phyloP scores from a whole-genome alignment of 2,888 invertebrate species.

The Limenitis arthemis region DNA sequence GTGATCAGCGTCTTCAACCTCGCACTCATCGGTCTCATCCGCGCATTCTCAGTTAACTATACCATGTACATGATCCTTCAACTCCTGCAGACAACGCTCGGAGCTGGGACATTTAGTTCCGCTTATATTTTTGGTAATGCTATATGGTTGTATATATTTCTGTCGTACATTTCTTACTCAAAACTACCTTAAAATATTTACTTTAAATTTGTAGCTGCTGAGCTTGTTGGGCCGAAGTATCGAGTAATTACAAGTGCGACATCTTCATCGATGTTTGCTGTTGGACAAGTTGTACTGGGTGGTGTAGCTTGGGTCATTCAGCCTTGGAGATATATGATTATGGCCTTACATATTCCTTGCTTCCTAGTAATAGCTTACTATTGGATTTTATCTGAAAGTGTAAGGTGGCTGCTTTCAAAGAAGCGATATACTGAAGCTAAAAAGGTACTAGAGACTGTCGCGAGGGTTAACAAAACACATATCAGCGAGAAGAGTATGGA shows the following conservation, averaged over 20 bases:
- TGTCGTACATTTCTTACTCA: too few species aligned
- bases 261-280: slow-evolving; percentile 74
- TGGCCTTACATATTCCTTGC: slow-evolving; percentile 74
- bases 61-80: slow-evolving; percentile 52
- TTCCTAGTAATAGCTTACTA: slow-evolving; percentile 73
- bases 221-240: slow-evolving; percentile 76
- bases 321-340: slow-evolving; percentile 74
- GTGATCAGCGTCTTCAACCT: slow-evolving; percentile 49
- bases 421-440: slow-evolving; percentile 72
- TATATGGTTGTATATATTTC: too few species aligned
- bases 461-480: slow-evolving; percentile 64
- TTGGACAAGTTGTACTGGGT: slow-evolving; percentile 75
- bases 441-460: slow-evolving; percentile 64
- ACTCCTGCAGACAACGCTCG: slow-evolving; percentile 51
- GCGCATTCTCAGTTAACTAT: slow-evolving; percentile 67
- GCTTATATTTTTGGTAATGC: slow-evolving; percentile 37
- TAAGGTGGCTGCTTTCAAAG: slow-evolving; percentile 77
- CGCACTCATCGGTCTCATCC: slow-evolving; percentile 42
- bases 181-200: too few species aligned
- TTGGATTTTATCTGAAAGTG: slow-evolving; percentile 75
- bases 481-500: slow-evolving; percentile 49
- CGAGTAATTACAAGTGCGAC: slow-evolving; percentile 77
- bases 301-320: slow-evolving; percentile 72
- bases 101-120: slow-evolving; percentile 54
- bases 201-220: slow-evolving; percentile 62